These are phyloP conservation scores for Philopotamus ludificatus DNA, from an alignment of 1,140 invertebrate genomes.

Conservation along the genomic window DNA sequence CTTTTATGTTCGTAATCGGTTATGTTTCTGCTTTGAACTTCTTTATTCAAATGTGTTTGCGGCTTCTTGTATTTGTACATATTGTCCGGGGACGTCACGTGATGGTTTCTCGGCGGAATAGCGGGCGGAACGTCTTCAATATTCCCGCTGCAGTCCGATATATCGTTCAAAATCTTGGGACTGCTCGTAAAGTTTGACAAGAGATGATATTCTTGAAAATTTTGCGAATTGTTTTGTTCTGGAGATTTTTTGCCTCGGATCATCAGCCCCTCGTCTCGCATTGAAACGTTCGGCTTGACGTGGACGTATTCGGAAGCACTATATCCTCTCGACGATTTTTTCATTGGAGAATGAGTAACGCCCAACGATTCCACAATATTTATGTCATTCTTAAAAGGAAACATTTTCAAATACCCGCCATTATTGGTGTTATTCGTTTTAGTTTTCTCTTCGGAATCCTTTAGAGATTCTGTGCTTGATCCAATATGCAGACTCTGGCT, in stretches of 20 bases:
- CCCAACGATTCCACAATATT: neutral
- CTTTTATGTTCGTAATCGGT: conserved; percentile 28
- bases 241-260: neutral
- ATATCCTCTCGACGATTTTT: conserved; percentile 41
- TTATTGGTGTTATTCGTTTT: conserved; percentile 48
- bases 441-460: conserved; percentile 45
- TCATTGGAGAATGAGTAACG: neutral
- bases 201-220: conserved; percentile 49
- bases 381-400: conserved; percentile 44
- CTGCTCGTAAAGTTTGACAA: conserved; percentile 51
- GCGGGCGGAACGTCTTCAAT: conserved; percentile 48
- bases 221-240: neutral
- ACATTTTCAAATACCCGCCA: conserved; percentile 53
- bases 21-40: neutral
- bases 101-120: conserved; percentile 47
- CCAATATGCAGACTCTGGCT: conserved; percentile 43
- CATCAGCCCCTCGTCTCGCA: conserved; percentile 18
- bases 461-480: conserved; percentile 51
- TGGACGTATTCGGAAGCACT: conserved; percentile 48
- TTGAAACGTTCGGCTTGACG: conserved; percentile 44
- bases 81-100: conserved; percentile 1
- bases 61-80: conserved; percentile 13
- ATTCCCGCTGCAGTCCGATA: neutral
- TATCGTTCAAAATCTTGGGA: conserved; percentile 33
- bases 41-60: conserved; percentile 5